Percentiles rank a stretch among this genome's conserved stretches.
Conservation (phyloP, 2,888 invertebrate species). For the Drosophila neonasuta region DNA sequence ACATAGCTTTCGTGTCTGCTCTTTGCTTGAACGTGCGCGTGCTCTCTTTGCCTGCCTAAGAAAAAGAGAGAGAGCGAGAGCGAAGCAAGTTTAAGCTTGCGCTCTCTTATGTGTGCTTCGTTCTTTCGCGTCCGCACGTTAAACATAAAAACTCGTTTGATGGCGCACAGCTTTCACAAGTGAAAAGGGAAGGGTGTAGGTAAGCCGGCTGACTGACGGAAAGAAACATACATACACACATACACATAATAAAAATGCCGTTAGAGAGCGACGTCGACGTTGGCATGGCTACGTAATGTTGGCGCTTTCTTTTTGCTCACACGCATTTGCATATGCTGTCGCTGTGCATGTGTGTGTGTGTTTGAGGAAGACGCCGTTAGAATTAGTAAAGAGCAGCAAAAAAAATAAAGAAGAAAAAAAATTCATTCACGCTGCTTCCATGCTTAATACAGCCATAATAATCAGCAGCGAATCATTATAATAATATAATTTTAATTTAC, state of each 20-base stretch:
- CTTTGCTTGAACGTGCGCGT: slow-evolving; percentile 26
- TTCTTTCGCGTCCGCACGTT: slow-evolving; percentile 52
- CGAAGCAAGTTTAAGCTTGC: slow-evolving; percentile 6
- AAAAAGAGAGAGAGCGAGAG: slow-evolving; percentile 3
- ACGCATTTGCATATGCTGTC: slow-evolving; percentile 43
- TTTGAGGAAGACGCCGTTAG: slow-evolving; percentile 69
- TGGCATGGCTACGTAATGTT: slow-evolving; percentile 70
- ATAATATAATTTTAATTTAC: slow-evolving; percentile 66
- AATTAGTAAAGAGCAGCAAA: slow-evolving; percentile 58
- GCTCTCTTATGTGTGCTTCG: slow-evolving; percentile 27
- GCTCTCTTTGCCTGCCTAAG: slow-evolving; percentile 29
- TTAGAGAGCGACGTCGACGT: slow-evolving; percentile 47
- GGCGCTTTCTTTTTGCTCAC: slow-evolving; percentile 70
- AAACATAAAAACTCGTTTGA: slow-evolving; percentile 58
- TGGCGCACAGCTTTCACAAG: slow-evolving; percentile 67
- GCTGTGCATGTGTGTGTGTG: slow-evolving; percentile 20
- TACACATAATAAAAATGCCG: slow-evolving; percentile 47
- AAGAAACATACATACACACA: slow-evolving; percentile 39
- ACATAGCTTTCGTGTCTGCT: slow-evolving; percentile 34
- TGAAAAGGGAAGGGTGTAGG: slow-evolving; percentile 46
- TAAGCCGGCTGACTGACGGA: slow-evolving; percentile 58
- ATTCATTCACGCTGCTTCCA: slow-evolving; percentile 60
- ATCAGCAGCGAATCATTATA: slow-evolving; percentile 49
- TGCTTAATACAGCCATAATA: slow-evolving; percentile 57
- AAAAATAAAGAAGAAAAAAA: slow-evolving; percentile 11